phyloP scores from a whole-genome alignment of 2,113 vertebrate genomes.

The Lepidothrix coronata region DNA sequence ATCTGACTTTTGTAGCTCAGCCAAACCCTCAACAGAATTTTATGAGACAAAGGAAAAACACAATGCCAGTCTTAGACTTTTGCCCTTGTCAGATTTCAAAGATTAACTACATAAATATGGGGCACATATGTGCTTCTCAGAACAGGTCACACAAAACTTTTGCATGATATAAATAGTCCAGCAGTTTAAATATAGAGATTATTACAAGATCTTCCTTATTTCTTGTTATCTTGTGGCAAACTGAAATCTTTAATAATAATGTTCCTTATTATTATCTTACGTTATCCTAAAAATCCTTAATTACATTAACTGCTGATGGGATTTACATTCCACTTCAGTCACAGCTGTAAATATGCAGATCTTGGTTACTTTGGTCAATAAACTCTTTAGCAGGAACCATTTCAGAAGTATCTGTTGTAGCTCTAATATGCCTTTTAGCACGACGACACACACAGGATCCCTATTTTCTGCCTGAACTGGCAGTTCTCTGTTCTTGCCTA shows the following conservation, averaged over 20 bases:
- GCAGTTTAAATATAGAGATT: neutral
- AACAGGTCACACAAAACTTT: neutral
- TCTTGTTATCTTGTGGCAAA: neutral
- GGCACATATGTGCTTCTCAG: neutral
- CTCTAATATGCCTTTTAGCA: neutral
- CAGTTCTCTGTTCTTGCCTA: neutral
- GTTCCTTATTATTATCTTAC: neutral
- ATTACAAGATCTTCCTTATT: neutral
- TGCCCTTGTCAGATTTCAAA: neutral
- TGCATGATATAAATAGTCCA: neutral
- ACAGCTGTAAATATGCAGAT: neutral
- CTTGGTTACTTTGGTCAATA: neutral
- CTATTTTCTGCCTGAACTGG: neutral
- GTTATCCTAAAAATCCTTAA: neutral
- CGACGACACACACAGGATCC: fast-evolving
- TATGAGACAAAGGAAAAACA: neutral
- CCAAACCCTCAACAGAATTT: neutral
- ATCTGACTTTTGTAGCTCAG: neutral
- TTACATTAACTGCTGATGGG: neutral
- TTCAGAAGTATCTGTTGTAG: neutral
- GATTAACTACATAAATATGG: neutral
- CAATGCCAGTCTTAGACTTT: neutral
- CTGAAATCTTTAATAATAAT: neutral
- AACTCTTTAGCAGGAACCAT: neutral
- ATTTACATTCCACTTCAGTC: neutral